Conservation (phyloP, 2,797 vertebrate species). For the Lindbergichthys nudifrons region DNA sequence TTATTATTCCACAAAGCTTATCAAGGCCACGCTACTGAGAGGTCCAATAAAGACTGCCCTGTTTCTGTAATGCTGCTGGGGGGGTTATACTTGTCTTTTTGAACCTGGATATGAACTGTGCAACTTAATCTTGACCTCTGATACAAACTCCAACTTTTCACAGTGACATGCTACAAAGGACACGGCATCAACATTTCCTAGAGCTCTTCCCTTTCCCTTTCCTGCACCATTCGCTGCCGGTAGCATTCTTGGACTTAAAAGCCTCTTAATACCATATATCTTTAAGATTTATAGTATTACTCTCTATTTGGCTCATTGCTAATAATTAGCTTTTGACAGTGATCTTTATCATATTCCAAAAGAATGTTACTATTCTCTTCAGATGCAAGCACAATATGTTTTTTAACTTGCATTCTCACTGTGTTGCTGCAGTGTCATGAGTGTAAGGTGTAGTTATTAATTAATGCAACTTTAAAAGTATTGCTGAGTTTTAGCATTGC, state of each 20-base stretch:
- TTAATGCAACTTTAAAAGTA: no score
- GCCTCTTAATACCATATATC: neutral
- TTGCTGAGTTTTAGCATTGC: no score
- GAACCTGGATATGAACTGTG: constrained; percentile 29
- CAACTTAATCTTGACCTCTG: constrained; percentile 43
- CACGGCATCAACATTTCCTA: constrained; percentile 32
- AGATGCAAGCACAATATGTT: neutral
- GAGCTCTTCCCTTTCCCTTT: constrained; percentile 8
- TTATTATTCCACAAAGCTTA: constrained; percentile 77
- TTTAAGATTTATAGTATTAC: neutral
- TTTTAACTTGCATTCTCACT: neutral
- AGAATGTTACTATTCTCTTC: neutral
- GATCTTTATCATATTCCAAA: neutral
- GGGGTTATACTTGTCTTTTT: constrained; percentile 39
- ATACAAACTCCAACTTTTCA: constrained; percentile 38
- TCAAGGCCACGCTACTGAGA: constrained; percentile 64
- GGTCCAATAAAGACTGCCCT: constrained; percentile 50
- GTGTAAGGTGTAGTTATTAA: no score
- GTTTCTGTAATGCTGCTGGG: constrained; percentile 42
- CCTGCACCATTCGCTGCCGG: neutral
- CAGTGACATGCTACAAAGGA: neutral
- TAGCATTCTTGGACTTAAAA: neutral
- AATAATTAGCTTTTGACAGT: neutral
- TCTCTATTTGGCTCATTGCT: neutral
- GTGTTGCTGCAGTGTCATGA: no score